Evolutionary conservation across 2,888 invertebrate species (phyloP).

Genomic region (Idaea straminata): DNA sequence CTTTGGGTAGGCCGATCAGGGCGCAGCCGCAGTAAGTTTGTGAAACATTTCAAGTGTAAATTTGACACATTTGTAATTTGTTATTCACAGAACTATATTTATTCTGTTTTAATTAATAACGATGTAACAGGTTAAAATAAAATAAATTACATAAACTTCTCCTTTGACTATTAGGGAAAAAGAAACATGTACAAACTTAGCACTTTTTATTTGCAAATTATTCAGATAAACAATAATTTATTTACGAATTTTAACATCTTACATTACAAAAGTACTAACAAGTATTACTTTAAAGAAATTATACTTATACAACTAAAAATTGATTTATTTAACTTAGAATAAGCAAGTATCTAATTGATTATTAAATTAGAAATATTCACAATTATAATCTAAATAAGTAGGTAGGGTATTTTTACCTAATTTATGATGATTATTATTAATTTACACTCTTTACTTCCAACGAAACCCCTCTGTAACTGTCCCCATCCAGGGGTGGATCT

Average conservation of each 20-base stretch:
- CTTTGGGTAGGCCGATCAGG: no score
- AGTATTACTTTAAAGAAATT: background rate
- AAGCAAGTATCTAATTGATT: background rate
- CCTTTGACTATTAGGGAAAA: background rate
- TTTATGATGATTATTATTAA: background rate
- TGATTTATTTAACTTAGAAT: background rate
- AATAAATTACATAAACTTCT: no score
- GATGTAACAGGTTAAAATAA: no score
- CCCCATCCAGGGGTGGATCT: no score
- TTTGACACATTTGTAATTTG: no score
- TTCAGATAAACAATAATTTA: background rate
- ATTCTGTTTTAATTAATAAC: no score
- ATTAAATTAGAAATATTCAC: background rate
- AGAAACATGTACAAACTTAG: background rate
- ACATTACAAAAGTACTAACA: background rate
- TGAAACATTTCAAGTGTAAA: no score
- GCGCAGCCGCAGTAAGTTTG: no score
- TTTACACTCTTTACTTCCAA: background rate
- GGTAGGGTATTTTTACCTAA: no score
- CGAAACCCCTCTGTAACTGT: no score
- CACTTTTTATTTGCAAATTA: background rate
- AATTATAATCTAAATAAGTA: background rate
- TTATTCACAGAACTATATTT: no score
- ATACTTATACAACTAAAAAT: background rate
- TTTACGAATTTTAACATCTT: background rate